phyloP scores from a whole-genome alignment of 2,888 invertebrate genomes.

The Mycalesis mineus region DNA sequence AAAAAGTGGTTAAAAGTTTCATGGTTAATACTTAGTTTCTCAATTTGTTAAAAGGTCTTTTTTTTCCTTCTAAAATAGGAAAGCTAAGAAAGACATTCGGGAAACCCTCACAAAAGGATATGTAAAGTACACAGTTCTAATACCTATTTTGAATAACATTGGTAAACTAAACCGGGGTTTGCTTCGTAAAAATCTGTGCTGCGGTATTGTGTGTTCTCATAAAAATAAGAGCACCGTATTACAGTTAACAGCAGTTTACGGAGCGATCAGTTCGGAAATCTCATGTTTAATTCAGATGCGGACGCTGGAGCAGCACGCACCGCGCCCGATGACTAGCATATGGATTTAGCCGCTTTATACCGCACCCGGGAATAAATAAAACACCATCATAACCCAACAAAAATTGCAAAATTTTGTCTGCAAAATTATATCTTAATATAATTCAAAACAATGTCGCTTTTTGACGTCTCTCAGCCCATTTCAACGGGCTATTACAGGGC shows the following conservation, averaged over 20 bases:
- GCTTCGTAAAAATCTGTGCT: constrained; percentile 2
- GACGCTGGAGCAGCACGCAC: constrained; percentile 28
- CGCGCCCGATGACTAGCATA: constrained; percentile 36
- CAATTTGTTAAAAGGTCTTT: no score
- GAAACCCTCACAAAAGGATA: not conserved
- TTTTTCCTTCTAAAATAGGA: not conserved
- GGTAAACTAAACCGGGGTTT: not conserved
- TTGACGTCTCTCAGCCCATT: no score
- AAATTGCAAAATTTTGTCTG: no score
- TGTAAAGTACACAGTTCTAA: constrained; percentile 2
- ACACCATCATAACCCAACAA: no score
- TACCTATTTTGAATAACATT: constrained; percentile 2
- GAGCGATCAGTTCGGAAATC: constrained; percentile 38
- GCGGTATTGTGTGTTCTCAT: not conserved
- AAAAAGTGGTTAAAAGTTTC: no score
- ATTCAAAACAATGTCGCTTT: no score
- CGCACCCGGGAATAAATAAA: constrained; percentile 1
- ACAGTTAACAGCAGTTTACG: constrained; percentile 25
- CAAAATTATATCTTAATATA: no score
- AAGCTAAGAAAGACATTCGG: not conserved
- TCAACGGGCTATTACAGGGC: no score
- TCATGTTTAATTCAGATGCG: constrained; percentile 42
- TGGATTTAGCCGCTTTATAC: constrained; percentile 28
- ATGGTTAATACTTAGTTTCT: no score
- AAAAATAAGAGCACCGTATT: constrained; percentile 13